Conservation (phyloP, 2,113 vertebrate species). For the Toxotes jaculatrix region DNA sequence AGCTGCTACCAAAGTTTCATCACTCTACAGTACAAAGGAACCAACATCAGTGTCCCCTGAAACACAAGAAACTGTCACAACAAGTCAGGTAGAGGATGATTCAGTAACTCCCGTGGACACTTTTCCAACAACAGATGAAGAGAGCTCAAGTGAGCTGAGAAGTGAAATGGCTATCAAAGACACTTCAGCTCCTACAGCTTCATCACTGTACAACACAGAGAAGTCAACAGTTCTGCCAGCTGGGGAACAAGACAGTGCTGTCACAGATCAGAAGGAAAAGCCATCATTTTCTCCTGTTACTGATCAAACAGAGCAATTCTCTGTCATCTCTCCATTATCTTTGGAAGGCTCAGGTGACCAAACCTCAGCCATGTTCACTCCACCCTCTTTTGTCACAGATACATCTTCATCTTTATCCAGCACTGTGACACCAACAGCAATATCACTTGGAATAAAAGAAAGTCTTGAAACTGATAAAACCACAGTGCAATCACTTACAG, state of each 20-base stretch:
- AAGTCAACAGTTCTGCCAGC: background rate
- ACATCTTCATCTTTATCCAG: rapidly evolving
- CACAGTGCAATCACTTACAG: background rate
- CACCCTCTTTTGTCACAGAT: background rate
- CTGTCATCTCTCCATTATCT: background rate
- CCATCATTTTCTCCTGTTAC: background rate
- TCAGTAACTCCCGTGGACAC: background rate
- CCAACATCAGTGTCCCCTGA: slow-evolving; percentile 7
- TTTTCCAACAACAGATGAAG: background rate
- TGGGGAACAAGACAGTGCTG: background rate
- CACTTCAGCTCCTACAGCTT: background rate
- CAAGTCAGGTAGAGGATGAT: background rate
- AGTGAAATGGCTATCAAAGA: background rate
- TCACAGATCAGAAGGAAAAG: background rate
- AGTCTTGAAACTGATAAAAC: background rate
- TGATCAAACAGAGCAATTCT: background rate
- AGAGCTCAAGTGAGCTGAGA: background rate
- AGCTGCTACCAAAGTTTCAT: background rate
- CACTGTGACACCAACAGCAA: slow-evolving; percentile 11
- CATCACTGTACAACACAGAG: slow-evolving; percentile 27
- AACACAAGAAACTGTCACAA: background rate
- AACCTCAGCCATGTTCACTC: background rate
- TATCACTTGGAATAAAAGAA: background rate
- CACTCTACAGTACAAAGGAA: slow-evolving; percentile 23
- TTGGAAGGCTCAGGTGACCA: background rate